These are phyloP conservation scores for Stenolophus ochropezus DNA, from an alignment of 2,888 invertebrate genomes.

Conservation along the genomic window DNA sequence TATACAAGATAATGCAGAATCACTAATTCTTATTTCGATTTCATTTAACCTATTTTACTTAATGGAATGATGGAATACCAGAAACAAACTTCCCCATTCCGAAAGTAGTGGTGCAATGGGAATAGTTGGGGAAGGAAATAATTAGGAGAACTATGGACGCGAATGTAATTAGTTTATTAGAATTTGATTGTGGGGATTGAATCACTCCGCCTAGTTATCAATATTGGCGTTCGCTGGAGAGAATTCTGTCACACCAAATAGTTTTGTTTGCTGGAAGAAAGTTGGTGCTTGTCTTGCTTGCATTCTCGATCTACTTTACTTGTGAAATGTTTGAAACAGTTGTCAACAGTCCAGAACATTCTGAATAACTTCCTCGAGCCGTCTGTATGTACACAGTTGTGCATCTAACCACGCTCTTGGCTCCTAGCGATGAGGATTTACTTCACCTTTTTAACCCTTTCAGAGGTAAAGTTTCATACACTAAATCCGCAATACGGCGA, in stretches of 20 bases:
- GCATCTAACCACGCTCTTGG: neutral
- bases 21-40: too few species aligned
- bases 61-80: too few species aligned
- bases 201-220: too few species aligned
- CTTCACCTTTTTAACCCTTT: neutral
- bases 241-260: conserved; percentile 8
- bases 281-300: conserved; percentile 15
- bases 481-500: neutral
- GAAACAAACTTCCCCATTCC: too few species aligned
- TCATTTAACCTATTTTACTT: too few species aligned
- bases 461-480: neutral
- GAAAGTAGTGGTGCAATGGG: too few species aligned
- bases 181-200: too few species aligned
- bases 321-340: conserved; percentile 34
- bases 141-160: too few species aligned
- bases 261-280: conserved; percentile 18
- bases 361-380: conserved; percentile 15
- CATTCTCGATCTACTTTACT: conserved; percentile 25
- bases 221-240: neutral
- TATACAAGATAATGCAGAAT: too few species aligned
- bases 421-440: neutral
- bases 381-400: neutral
- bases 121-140: too few species aligned
- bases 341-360: conserved; percentile 34
- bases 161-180: too few species aligned